Evolutionary conservation across 1,140 invertebrate species (phyloP).

Genomic region (Saxidomus purpurata): DNA sequence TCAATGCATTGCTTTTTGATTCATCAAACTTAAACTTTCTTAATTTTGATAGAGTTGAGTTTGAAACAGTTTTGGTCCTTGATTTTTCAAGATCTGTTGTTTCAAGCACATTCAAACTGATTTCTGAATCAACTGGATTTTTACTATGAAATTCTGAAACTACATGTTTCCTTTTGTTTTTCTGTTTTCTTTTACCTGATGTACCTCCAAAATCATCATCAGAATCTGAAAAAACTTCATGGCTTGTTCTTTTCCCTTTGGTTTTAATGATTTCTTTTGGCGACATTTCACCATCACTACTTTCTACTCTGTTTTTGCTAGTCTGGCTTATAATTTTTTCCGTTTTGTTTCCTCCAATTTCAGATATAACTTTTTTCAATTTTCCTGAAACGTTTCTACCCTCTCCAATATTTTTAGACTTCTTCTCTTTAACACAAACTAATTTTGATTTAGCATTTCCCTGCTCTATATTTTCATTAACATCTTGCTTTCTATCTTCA

Average conservation of each 20-base stretch:
- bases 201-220: not conserved
- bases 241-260: slow-evolving; percentile 8
- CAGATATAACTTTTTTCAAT: slow-evolving; percentile 14
- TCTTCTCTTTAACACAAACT: slow-evolving; percentile 12
- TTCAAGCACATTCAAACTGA: no score
- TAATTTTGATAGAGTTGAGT: slow-evolving; percentile 46
- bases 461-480: not conserved
- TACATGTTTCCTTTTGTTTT: not conserved
- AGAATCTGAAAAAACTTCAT: not conserved
- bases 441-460: not conserved
- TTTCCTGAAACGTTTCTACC: not conserved
- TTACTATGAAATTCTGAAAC: not conserved
- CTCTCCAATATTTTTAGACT: not conserved
- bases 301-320: not conserved
- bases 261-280: not conserved
- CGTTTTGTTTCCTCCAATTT: not conserved
- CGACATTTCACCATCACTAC: no score
- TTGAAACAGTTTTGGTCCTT: not conserved
- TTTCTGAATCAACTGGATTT: slow-evolving; percentile 1
- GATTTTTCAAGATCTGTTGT: not conserved
- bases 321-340: not conserved
- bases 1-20: slow-evolving; percentile 28
- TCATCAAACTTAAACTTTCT: slow-evolving; percentile 56
- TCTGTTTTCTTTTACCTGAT: not conserved
- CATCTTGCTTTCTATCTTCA: not conserved